These are phyloP conservation scores for Melopsittacus undulatus DNA, from an alignment of 2,797 vertebrate species.

Conservation along the genomic window DNA sequence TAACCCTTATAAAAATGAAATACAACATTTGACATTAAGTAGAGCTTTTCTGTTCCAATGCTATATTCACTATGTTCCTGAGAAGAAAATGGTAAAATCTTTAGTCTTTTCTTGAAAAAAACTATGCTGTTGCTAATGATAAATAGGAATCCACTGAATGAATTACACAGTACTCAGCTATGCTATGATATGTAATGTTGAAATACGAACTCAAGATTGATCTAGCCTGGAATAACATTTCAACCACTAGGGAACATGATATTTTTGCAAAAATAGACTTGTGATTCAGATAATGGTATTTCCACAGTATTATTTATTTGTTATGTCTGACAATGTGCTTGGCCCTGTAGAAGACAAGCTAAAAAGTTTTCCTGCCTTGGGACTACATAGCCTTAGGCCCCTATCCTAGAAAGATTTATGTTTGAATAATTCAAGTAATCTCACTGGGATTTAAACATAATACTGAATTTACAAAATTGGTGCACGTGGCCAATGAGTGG, in stretches of 20 bases:
- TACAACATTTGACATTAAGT: background rate
- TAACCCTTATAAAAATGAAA: background rate
- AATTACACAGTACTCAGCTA: background rate
- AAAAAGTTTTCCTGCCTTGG: constrained; percentile 21
- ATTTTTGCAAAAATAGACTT: constrained; percentile 32
- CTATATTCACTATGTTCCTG: background rate
- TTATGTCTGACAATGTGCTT: constrained; percentile 37
- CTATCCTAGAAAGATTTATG: constrained; percentile 35
- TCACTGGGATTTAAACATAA: constrained; percentile 25
- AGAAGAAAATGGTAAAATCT: background rate
- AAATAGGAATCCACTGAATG: background rate
- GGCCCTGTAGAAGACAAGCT: constrained; percentile 17
- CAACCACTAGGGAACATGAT: constrained; percentile 6
- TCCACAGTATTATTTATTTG: constrained; percentile 56
- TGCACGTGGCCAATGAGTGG: background rate
- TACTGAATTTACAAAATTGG: constrained; percentile 17
- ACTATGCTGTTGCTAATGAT: background rate
- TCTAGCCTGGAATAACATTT: constrained; percentile 6
- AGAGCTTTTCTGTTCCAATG: background rate
- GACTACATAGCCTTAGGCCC: background rate
- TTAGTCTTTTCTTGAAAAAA: background rate
- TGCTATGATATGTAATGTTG: background rate
- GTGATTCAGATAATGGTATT: constrained; percentile 46
- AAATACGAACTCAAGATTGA: background rate
- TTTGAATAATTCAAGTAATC: constrained; percentile 7